Evolutionary conservation across 2,113 vertebrate species (phyloP), one percentile per base, ranked within the genome.

Genomic region (Phalacrocorax carbo): DNA sequence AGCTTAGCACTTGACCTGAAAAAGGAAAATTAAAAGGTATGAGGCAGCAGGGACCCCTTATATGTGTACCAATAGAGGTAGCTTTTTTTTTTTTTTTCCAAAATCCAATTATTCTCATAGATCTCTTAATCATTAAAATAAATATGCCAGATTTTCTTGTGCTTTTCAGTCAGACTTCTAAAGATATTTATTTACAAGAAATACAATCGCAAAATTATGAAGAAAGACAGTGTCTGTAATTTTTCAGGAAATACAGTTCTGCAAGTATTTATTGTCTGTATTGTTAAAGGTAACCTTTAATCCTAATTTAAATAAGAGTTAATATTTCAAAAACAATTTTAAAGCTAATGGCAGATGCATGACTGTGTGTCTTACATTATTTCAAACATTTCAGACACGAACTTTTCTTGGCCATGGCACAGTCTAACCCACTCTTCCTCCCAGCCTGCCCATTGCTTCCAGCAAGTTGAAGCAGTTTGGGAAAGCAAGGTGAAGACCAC

Each of bases 341-440:
- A 48, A 79, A 85, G 55, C 12, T 66, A 76, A 30, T 57, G n/a
- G 44, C 29, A 80, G 27, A 16, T 36, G 29, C 26, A 30, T 17
- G 36, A 22, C 26, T 15, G 5, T 58, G 18, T 77, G 55, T 84
- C 22, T 70, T 61, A 32, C 27, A 23, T 60, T 30, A 9, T 79
- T 71, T 86, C 38, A 89, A 18, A 36, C 7, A 55, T 68, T 79
- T 90, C 42, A 86, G n/a, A 46, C 21, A 36, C 9, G 20, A 57
- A 5, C 7, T 38, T 34, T 61, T 69, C 68, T 7, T 77, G 23
- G 21, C 8, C 26, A 5, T 0, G 2, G 26, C 0, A 1, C 54
- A 38, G 13, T 0, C 0, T n/a, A 57, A 27, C 13, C 13, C 0
- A 0, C 11, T 76, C 7, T 3, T 81, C 49, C 40, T 82, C 49